Evolutionary conservation across 2,797 vertebrate genomes (phyloP), one percentile per base, ranked within the genome.

Genomic region (Apogon talboti): DNA sequence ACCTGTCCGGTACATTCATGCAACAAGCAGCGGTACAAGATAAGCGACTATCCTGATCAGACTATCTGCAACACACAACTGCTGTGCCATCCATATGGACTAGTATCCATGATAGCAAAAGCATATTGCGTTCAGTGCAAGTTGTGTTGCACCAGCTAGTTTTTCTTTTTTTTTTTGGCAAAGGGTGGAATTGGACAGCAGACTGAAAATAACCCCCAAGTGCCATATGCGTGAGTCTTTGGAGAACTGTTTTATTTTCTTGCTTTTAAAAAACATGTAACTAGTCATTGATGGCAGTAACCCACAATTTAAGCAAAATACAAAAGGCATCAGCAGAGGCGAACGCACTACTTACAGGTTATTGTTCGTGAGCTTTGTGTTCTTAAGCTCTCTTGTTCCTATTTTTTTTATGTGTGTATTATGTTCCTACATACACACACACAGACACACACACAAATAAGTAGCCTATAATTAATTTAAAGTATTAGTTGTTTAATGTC

Each of bases 181-280:
- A 44, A 56, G 59, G 57, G 11, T 43, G 38, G 53, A 64, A 48
- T 28, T 13, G 55, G 44, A 62, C 35, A 40, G 38, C 60, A 57
- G 45, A 64, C 38, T 48, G 14, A 45, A 55, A 11, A 58, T 59
- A 2, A 3, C 28, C 2, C 2, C 16, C 48, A 19, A 46, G 21
- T 6, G 57, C 13, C 1, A 0, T 49, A 21, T 66, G 54, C 53
- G 11, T 54, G 47, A 60, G 50, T 16, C 1, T 47, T 48, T 49
- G 8, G 30, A 33, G 30, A 33, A 9, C 7, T 33, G 6, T 33
- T 33, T 7, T 33, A 3, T 7, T 33, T 33, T 33, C 7, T 48
- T 76, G 30, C 44, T 40, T 48, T 58, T 57, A 42, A 52, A 40
- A 61, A 52, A 58, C 14, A 47, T 51, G 4, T 1, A 47, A 35